These are phyloP conservation scores for Agrochola lota DNA, from an alignment of 2,888 invertebrate genomes.

Conservation along the genomic window DNA sequence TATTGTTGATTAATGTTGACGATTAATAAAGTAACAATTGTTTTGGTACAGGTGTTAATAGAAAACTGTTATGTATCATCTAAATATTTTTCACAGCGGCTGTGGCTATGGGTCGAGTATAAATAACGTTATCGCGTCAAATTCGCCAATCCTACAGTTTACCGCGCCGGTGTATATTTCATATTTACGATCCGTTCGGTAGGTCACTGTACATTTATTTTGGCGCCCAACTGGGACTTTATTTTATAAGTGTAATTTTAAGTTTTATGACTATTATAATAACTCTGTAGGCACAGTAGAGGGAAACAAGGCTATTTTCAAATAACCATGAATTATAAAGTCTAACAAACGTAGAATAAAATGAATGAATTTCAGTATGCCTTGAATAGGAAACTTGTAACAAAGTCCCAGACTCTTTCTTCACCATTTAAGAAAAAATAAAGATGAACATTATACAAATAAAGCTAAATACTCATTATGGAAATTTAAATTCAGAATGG, in stretches of 20 bases:
- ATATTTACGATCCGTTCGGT: conserved; percentile 61
- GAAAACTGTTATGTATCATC: conserved; percentile 1
- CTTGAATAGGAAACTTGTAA: neutral
- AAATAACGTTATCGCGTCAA: conserved; percentile 69
- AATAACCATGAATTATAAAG: conserved; percentile 3
- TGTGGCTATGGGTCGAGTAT: conserved; percentile 19
- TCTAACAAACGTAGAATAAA: neutral
- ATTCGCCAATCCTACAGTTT: conserved; percentile 68
- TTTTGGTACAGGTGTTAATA: neutral
- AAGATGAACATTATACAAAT: conserved; percentile 62
- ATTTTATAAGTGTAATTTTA: conserved; percentile 24
- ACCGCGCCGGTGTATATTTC: conserved; percentile 59
- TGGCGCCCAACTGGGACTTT: conserved; percentile 59
- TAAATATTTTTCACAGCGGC: conserved; percentile 1
- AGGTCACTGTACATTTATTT: conserved; percentile 63
- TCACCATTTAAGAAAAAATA: conserved; percentile 29
- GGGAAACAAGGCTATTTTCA: conserved; percentile 9
- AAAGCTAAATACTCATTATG: conserved; percentile 47
- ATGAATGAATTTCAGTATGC: neutral
- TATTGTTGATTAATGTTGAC: conserved; percentile 10
- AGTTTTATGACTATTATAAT: neutral
- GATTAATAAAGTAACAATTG: conserved; percentile 18
- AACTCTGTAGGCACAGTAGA: neutral
- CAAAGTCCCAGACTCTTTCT: neutral
- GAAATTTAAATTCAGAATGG: conserved; percentile 55